A percentile compares a stretch with the other conserved stretches of the same genome.
Evolutionary conservation across 1,140 invertebrate genomes (phyloP).

Genomic region (Zaprionus lachaisei): DNA sequence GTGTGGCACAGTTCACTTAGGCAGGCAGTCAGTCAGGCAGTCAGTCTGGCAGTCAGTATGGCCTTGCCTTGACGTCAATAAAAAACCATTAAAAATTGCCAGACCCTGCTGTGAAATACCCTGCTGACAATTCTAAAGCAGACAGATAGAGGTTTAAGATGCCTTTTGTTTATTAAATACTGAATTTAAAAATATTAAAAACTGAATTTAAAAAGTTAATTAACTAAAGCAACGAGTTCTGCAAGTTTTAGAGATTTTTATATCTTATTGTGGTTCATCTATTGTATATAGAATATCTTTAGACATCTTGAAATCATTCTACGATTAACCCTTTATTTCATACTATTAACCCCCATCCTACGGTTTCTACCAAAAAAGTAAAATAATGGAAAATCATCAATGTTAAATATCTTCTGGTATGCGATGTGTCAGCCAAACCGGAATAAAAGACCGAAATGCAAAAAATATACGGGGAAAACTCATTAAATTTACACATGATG

Average conservation of each 20-base stretch:
- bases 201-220: too few species aligned
- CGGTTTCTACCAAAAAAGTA: background rate
- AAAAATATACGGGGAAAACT: slow-evolving; percentile 20
- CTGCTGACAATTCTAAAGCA: background rate
- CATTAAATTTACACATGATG: slow-evolving; percentile 38
- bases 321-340: background rate
- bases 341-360: background rate
- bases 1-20: slow-evolving; percentile 21
- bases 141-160: too few species aligned
- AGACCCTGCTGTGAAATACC: background rate
- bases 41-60: background rate
- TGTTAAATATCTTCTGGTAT: background rate
- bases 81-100: background rate
- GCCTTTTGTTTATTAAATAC: too few species aligned
- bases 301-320: background rate
- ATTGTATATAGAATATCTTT: background rate
- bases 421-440: slow-evolving; percentile 19
- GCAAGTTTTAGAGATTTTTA: too few species aligned
- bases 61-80: slow-evolving; percentile 5
- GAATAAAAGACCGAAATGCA: background rate
- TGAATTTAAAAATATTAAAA: too few species aligned
- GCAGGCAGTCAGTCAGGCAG: background rate
- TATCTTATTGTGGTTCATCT: too few species aligned
- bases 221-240: too few species aligned
- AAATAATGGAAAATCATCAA: slow-evolving; percentile 16